Base-by-base conservation (phyloP, 2,888 invertebrate species). In the Strigamia transsilvanica region DNA sequence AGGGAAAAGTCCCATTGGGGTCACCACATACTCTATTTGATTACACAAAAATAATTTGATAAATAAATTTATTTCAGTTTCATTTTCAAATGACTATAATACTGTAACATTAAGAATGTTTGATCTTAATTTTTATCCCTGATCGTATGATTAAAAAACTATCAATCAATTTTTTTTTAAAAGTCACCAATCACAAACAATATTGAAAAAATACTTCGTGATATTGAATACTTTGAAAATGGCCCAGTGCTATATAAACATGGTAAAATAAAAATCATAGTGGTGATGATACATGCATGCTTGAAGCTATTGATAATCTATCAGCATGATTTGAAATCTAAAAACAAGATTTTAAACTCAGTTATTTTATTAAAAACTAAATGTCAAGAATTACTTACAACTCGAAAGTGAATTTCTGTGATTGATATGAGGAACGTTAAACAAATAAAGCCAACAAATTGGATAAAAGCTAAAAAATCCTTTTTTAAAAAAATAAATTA, bases 361-460 rank as follows among this genome's bases (percentile, higher is more conserved):
- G 12, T 27, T 27, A 27, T 27, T 27, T 27, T 27, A 3, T 27
- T 27, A 27, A 2, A 66, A 66, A 66, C 23, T 1, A 12, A 23
- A 66, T 66, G 4, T 23, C 2, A 66, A 12, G 12, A 21, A 21
- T 27, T 3, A 82, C 82, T 83, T 79, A 83, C 83, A 79, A 79
- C 61, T 23, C 61, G 79, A 56, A 82, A 83, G 88, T 93, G 94
- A 88, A 92, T 90, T 88, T 95, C 95, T 0, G 94, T 93, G 38
- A 91, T 87, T 84, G 91, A 92, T 56, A 93, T 92, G 73, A 93
- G 90, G 42, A 92, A 88, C 13, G 93, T 88, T 81, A 95, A 88
- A 85, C 92, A 87, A 15, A 92, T 89, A 86, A 93, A 94, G 2
- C 94, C 94, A 80, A 91, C 88, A 87, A 92, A 94, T 86, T 94